A percentile compares a stretch with the other conserved stretches of the same genome.
phyloP scores from a whole-genome alignment of 2,888 invertebrate species.

The Operophtera brumata region DNA sequence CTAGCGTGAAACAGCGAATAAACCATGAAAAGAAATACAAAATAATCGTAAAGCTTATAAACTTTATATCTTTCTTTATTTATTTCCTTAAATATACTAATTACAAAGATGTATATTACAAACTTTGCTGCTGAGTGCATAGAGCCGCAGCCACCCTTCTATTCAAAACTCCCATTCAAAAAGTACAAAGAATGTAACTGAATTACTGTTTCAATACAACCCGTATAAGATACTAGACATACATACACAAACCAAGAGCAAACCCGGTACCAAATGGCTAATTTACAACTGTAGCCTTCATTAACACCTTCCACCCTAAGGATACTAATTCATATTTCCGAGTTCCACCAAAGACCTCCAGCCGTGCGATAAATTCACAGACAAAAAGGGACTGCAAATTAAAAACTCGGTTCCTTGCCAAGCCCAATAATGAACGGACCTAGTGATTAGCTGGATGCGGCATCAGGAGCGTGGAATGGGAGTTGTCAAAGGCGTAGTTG shows the following conservation, averaged over 20 bases:
- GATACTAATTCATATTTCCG: conserved; percentile 73
- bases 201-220: conserved; percentile 7
- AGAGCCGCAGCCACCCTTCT: not conserved
- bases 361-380: conserved; percentile 66
- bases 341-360: conserved; percentile 57
- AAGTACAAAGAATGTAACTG: not conserved
- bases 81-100: too few species aligned
- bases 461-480: conserved; percentile 15
- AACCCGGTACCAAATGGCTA: conserved; percentile 27
- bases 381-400: conserved; percentile 72
- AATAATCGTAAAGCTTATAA: too few species aligned
- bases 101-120: too few species aligned
- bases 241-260: not conserved
- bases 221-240: not conserved
- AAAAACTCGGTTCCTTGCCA: conserved; percentile 65
- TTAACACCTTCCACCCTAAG: conserved; percentile 56
- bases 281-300: conserved; percentile 47
- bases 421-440: conserved; percentile 54
- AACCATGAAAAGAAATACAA: too few species aligned
- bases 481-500: conserved; percentile 9
- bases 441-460: conserved; percentile 45
- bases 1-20: too few species aligned
- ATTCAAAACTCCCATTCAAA: not conserved
- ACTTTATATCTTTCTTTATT: too few species aligned
- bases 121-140: too few species aligned